phyloP scores from a whole-genome alignment of 2,888 invertebrate genomes.

The Matsumyia berberina region DNA sequence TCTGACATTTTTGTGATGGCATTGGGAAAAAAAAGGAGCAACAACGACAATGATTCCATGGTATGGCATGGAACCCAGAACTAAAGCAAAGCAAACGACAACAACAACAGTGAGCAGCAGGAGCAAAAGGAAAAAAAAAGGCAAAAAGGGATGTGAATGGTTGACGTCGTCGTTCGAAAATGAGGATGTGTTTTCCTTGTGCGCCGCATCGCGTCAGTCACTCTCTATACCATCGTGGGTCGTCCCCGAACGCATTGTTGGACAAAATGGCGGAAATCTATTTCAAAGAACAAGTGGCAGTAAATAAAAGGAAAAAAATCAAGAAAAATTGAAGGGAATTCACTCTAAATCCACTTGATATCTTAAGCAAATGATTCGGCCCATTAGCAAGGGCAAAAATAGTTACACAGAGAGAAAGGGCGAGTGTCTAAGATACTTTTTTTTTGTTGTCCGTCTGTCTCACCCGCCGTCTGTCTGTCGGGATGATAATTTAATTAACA shows the following conservation, averaged over 20 bases:
- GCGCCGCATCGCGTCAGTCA: constrained; percentile 59
- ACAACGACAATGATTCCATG: constrained; percentile 39
- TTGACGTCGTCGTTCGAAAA: constrained; percentile 68
- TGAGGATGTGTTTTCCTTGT: constrained; percentile 69
- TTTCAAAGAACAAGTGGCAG: constrained; percentile 58
- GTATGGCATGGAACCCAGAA: constrained; percentile 42
- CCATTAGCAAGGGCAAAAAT: constrained; percentile 69
- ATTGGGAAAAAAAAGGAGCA: constrained; percentile 66
- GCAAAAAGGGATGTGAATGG: constrained; percentile 76
- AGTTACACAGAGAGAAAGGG: constrained; percentile 23
- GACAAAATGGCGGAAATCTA: constrained; percentile 76
- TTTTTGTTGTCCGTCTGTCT: constrained; percentile 31
- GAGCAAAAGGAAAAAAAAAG: constrained; percentile 58
- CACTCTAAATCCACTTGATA: constrained; percentile 70
- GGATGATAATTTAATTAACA: constrained; percentile 82
- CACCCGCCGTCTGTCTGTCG: constrained; percentile 74
- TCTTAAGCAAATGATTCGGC: constrained; percentile 76
- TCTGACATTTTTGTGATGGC: constrained; percentile 76
- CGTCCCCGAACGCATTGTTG: constrained; percentile 40
- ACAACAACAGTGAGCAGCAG: constrained; percentile 46
- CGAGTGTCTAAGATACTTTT: constrained; percentile 56
- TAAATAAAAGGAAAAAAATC: constrained; percentile 3
- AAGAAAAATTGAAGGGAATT: constrained; percentile 36
- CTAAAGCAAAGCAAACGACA: constrained; percentile 53
- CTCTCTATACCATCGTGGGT: constrained; percentile 61